These are phyloP conservation scores for Aleadryas rufinucha DNA, from an alignment of 2,113 vertebrate genomes.

Conservation along the genomic window DNA sequence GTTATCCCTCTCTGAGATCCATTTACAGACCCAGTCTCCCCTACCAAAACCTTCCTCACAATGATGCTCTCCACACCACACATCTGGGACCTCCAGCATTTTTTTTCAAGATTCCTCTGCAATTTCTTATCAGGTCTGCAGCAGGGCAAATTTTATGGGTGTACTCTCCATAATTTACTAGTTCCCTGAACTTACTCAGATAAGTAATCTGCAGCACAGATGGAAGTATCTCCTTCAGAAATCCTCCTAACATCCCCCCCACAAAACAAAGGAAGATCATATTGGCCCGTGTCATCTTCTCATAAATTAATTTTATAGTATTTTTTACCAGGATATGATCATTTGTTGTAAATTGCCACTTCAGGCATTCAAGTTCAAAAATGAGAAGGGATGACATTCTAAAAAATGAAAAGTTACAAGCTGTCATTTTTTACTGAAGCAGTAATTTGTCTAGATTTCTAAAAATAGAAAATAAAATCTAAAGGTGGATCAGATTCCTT, in stretches of 20 bases:
- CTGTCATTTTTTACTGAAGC: background rate
- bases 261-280: background rate
- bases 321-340: background rate
- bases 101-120: background rate
- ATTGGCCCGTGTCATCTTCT: background rate
- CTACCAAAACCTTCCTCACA: background rate
- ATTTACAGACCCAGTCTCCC: background rate
- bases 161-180: background rate
- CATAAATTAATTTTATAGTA: background rate
- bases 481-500: background rate
- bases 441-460: background rate
- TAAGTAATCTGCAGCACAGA: background rate
- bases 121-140: background rate
- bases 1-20: background rate
- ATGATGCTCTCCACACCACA: fast-evolving
- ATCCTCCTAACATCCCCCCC: background rate
- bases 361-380: background rate
- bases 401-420: background rate
- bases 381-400: background rate
- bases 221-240: background rate
- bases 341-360: background rate
- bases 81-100: fast-evolving
- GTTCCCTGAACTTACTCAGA: background rate
- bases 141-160: background rate
- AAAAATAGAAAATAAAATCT: background rate